Evolutionary conservation across 2,113 vertebrate genomes (phyloP), one percentile per base, ranked within the genome.

Genomic region (Pteruthius melanotis): DNA sequence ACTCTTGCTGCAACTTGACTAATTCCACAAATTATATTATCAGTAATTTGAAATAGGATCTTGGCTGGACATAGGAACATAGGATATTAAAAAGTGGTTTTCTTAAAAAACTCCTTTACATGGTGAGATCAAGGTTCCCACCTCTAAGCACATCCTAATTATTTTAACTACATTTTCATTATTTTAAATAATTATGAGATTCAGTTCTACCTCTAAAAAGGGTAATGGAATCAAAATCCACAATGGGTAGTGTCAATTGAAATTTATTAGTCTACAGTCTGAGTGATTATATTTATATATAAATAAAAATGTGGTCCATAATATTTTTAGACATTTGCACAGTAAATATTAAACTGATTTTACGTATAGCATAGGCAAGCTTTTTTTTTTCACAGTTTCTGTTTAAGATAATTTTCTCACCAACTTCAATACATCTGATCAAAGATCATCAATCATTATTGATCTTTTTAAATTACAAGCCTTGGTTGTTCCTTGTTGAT

Each of bases 401-500:
- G 30, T 35, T 90, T 28, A 63, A 40, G 14, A 57, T 8, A 35
- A 47, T 47, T 84, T 89, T 71, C 18, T 35, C 39, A 66, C 9
- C 22, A 40, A 24, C 5, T 78, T 69, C 11, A 1, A 6, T 20
- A 22, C 9, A 64, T 7, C 30, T 78, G 7, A 72, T 47, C 20
- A 71, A 87, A 90, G 26, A 59, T 20, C 20, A 47, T 18, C 9
- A 7, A 4, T 18, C 10, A 59, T 21, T 44, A 4, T 2, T 18
- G 28, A 31, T 40, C 6, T 53, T 75, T 68, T 53, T 6, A 45
- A n/a, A 53, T n/a, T 12, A 53, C 0, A 0, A 75, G 24, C 4
- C 20, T 53, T 45, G 39, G 8, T 19, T 47, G 7, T 1, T 2
- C 10, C 20, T 61, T 70, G 40, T 52, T 54, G 2, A 4, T n/a